Conservation (phyloP, 2,888 invertebrate species). For the Parnassius mnemosyne region DNA sequence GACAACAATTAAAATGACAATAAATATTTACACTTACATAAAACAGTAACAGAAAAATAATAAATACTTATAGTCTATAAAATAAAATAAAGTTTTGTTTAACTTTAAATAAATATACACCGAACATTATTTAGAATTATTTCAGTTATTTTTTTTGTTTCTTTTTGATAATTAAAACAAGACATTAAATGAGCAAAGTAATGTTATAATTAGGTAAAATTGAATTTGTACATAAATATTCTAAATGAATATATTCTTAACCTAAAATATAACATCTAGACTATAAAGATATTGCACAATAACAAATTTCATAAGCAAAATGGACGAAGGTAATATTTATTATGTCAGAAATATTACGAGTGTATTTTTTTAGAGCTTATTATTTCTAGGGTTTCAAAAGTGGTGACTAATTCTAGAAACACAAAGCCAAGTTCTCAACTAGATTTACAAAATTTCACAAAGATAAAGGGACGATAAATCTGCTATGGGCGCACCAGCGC, state of each 20-base stretch:
- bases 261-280: background rate
- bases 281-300: background rate
- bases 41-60: background rate
- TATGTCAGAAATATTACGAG: background rate
- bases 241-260: background rate
- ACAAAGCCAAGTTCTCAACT: no score
- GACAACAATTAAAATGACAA: background rate
- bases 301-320: background rate
- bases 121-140: background rate
- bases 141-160: background rate
- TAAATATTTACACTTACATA: background rate
- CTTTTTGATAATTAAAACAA: background rate
- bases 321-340: background rate
- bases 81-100: background rate
- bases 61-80: no score
- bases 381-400: no score
- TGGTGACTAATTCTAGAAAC: no score
- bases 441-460: no score
- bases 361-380: background rate
- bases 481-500: no score
- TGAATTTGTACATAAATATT: background rate
- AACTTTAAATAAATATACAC: background rate
- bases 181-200: background rate
- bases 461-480: no score
- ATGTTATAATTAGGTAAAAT: background rate